Evolutionary conservation across 2,797 vertebrate species (phyloP).

Genomic region (Phyllotis vaccarum): DNA sequence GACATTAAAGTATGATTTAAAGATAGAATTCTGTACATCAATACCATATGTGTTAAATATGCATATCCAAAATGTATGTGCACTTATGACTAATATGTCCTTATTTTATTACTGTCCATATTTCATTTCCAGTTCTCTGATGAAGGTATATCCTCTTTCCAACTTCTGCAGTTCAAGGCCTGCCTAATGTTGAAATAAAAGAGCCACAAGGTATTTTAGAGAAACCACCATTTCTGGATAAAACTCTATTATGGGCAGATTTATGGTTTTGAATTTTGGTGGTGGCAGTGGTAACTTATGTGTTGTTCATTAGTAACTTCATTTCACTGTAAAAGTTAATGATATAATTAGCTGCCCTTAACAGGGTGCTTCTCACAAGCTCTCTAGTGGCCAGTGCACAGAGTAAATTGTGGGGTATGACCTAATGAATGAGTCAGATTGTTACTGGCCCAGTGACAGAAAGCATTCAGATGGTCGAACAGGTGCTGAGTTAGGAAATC

Average conservation of each 20-base stretch:
- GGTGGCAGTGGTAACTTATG: neutral
- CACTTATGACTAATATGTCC: neutral
- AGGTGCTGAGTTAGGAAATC: neutral
- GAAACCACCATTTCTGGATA: neutral
- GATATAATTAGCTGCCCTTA: neutral
- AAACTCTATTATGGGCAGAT: neutral
- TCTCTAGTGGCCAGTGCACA: neutral
- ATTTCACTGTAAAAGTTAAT: neutral
- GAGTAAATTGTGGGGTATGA: neutral
- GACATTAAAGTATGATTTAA: neutral
- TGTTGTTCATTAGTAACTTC: neutral
- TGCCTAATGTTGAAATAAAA: neutral
- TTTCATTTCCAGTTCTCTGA: constrained; percentile 32
- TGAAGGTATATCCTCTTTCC: neutral
- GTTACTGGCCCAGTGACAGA: neutral
- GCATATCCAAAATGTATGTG: neutral
- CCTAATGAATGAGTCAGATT: neutral
- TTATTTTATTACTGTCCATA: neutral
- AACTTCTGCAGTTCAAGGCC: neutral
- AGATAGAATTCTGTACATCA: neutral
- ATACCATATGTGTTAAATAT: neutral
- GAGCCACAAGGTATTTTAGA: neutral
- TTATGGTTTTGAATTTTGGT: neutral
- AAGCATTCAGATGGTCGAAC: neutral
- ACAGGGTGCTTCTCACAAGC: neutral